Evolutionary conservation across 2,113 vertebrate genomes (phyloP).

Genomic region (Dasyprocta punctata): DNA sequence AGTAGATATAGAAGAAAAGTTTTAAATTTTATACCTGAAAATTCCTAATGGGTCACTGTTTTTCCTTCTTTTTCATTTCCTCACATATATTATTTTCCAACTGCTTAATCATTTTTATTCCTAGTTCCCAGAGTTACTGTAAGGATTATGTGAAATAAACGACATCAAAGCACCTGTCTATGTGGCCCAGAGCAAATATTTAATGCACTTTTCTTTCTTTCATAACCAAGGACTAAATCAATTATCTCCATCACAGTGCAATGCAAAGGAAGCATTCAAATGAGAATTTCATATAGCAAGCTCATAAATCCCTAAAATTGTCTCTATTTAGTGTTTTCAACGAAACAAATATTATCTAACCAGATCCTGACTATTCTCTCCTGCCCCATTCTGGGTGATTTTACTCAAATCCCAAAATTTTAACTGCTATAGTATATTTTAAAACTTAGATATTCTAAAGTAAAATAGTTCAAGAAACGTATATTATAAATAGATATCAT

Average conservation of each 20-base stretch:
- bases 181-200: not conserved
- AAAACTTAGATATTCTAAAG: slow-evolving; percentile 58
- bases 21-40: slow-evolving; percentile 33
- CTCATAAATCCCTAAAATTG: not conserved
- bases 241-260: not conserved
- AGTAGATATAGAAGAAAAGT: not conserved
- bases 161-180: not conserved
- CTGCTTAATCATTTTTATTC: not conserved
- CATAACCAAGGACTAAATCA: not conserved
- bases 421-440: slow-evolving; percentile 29
- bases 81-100: not conserved
- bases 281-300: not conserved
- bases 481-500: slow-evolving; percentile 58
- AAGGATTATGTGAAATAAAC: slow-evolving; percentile 20
- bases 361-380: not conserved
- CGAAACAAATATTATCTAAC: slow-evolving; percentile 32
- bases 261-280: not conserved
- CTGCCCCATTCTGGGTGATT: not conserved
- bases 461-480: slow-evolving; percentile 50
- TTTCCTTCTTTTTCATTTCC: slow-evolving; percentile 36
- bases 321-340: not conserved
- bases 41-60: not conserved
- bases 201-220: slow-evolving; percentile 28
- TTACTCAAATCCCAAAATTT: slow-evolving; percentile 47
- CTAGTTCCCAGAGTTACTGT: not conserved